Conservation (phyloP, 2,113 vertebrate genomes). For the Cephalopterus ornatus region DNA sequence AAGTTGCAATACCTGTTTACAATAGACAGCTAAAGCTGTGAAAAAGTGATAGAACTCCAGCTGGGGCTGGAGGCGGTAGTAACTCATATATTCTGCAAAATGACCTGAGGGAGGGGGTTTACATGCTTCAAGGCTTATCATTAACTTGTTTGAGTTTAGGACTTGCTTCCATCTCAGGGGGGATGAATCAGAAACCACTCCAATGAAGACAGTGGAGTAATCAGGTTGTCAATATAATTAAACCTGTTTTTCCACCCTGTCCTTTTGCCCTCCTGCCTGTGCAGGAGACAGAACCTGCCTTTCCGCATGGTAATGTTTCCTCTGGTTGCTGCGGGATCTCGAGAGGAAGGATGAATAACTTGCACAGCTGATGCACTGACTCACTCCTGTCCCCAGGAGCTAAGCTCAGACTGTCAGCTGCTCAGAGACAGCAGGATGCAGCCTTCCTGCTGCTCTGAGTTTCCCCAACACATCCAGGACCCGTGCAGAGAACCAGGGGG, state of each 20-base stretch:
- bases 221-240: not conserved
- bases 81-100: not conserved
- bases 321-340: not conserved
- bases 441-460: not conserved
- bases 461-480: not conserved
- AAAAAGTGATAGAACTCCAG: not conserved
- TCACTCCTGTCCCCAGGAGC: not conserved
- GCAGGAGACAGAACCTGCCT: not conserved
- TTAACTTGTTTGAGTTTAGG: not conserved
- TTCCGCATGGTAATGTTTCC: not conserved
- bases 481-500: not conserved
- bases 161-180: accelerated
- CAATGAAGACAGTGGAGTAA: not conserved
- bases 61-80: not conserved
- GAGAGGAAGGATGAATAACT: not conserved
- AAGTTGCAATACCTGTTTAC: not conserved
- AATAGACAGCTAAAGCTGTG: not conserved
- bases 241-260: not conserved
- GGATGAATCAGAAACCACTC: not conserved
- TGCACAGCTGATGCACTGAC: not conserved
- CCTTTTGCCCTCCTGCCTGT: not conserved
- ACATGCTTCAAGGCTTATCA: not conserved
- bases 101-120: not conserved
- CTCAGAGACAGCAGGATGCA: not conserved
- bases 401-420: not conserved